Evolutionary conservation across 1,140 invertebrate species (phyloP), one percentile per base, ranked within the genome.

Genomic region (Dendroctonus ponderosae): DNA sequence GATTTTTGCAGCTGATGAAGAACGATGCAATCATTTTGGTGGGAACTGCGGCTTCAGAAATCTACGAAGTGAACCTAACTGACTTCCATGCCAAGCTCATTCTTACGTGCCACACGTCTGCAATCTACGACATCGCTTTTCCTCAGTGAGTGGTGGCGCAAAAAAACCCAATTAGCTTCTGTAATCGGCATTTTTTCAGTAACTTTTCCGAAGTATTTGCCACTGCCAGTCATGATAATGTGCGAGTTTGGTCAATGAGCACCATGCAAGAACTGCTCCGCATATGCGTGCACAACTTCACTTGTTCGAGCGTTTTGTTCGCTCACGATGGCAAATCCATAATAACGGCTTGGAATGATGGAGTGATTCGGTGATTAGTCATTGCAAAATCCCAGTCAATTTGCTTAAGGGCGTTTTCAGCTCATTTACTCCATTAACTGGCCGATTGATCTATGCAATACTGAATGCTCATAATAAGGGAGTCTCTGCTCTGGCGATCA

Each of bases 391-490:
- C n/a, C n/a, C n/a, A n/a, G n/a, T n/a, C n/a, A n/a, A n/a, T n/a
- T n/a, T n/a, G n/a, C n/a, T 8, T 8, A n/a, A 57, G 11, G 54
- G 54, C 2, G 7, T 54, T 40, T 59, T 46, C n/a, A n/a, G n/a
- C n/a, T n/a, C 90, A 5, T 95, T 94, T 75, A 91, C 90, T 0
- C 91, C 92, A 0, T 85, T 93, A 67, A 90, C 88, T 4, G 93
- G 93, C 0, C 81, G 84, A 41, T 78, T 91, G 0, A 87, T 94
- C 58, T 95, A 89, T 79, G 84, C 85, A 40, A 93, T 96, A 69
- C 80, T 87, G 50, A 89, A 94, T 80, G 91, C 93, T 6, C 94
- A 97, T 76, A 89, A 90, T 69, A 92, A 93, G 78, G 92, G 91
- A 48, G 90, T 92, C 0, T 90, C 91, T 0, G 89, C 91, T 0